Base-by-base conservation (phyloP, 2,797 vertebrate species). In the Malacoraja senta region DNA sequence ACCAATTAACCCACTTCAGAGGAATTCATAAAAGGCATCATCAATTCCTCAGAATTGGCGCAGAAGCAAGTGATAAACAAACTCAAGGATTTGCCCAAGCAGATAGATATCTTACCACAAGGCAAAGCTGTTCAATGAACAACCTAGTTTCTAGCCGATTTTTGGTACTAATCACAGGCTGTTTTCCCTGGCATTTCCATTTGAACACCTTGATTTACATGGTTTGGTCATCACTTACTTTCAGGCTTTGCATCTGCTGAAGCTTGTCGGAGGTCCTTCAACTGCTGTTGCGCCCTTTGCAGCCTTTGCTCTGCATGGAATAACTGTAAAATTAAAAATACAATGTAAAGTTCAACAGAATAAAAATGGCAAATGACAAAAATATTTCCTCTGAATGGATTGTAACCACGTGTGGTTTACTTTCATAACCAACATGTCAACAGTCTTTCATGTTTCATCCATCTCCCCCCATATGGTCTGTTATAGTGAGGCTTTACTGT, bases 211-310 rank as follows among this genome's bases (percentile, higher is more conserved):
- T 68, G 9, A 44, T 26, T 9, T 76, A 15, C 26, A 44, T 26
- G 38, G 53, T 76, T 76, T 21, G 21, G 2, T 53, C 8, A 32
- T 24, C 21, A 98, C 98, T 98, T 96, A 99, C 99, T 98, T 96
- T 99, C 98, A 94, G 99, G 98, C 94, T 97, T 98, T 94, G 98
- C 97, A 95, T 99, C 98, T 94, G 97, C 97, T 29, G 98, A 97
- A 61, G 98, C 97, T 65, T 98, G 97, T 93, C 96, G 97, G 96
- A 99, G 97, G 95, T 98, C 98, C 95, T 99, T 99, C 95, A 99
- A 96, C 95, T 99, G 98, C 94, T 97, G 97, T 94, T 98, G 97
- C 19, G 96, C 97, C 95, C 98, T 97, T 95, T 98, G 98, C 93
- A 99, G 95, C 93, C 97, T 97, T 96, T 99, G 98, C 94, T 98